Base-by-base conservation (phyloP, 1,140 invertebrate species). In the Sinella curviseta region DNA sequence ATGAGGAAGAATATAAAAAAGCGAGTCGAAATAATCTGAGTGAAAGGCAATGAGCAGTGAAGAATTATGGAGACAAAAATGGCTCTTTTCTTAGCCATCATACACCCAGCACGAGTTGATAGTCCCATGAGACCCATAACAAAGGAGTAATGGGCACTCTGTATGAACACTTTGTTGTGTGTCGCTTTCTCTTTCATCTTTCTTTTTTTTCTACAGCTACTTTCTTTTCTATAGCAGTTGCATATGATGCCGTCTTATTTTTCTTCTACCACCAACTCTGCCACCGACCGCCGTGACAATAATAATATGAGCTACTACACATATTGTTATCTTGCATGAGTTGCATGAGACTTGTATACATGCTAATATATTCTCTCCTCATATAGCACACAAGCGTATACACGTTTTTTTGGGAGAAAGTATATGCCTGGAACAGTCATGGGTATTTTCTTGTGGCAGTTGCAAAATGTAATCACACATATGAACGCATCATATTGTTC, bases 51-150 rank as follows among this genome's bases (percentile, higher is more conserved):
- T 77, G 79, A 80, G 75, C 31, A 80, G 79, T 77, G 67, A 80
- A 80, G 79, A 80, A 77, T 77, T 80, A 80, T 80, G 79, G 76
- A 77, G 75, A 80, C 76, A 80, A 80, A 80, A 80, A 80, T 80
- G 79, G 79, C 78, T 77, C 79, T 80, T 80, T 80, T 80, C 54
- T 20, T 77, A 74, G 65, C 79, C 67, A 80, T 80, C 79, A 80
- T 80, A 80, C 39, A 77, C 76, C 55, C 65, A 77, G 78, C 76
- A 74, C 48, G 79, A 80, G 79, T 80, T 80, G 79, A 80, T 80
- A 80, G 79, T 76, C 79, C 74, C 79, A 30, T 70, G 79, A 80
- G 79, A 57, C 76, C 54, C 79, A 80, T 80, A 80, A 80, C 76
- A 36, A 70, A 77, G 79, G 70, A 80, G 70, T 80, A 80, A 80